Base-by-base conservation (phyloP, 2,888 invertebrate genomes). In the Drosophila setosimentum region DNA sequence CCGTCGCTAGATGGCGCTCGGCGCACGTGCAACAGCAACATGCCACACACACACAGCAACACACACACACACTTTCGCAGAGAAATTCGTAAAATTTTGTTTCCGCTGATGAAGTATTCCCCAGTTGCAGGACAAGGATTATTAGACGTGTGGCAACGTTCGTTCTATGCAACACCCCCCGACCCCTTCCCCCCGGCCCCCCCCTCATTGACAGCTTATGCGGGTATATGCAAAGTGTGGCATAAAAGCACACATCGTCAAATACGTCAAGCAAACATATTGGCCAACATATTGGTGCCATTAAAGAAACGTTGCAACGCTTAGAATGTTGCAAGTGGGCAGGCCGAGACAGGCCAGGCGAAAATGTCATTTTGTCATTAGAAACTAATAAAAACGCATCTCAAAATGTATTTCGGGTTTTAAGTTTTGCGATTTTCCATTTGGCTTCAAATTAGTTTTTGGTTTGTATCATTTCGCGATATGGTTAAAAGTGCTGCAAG, bases 101-200 rank as follows among this genome's bases (percentile, higher is more conserved):
- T 92, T 82, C 91, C 91, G 87, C 91, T 91, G 89, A 91, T 92
- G 90, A 92, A 90, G 89, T 92, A 93, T 92, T 92, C 93, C 92
- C 93, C 80, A 78, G 92, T 71, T 87, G 80, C 86, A 90, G 89
- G 84, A 91, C 91, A 91, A 90, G 91, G 91, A 91, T 91, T 91
- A 91, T 85, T 91, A 90, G 91, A 87, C 91, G 91, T 91, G 90
- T 81, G 83, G 83, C 80, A 80, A 70, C 74, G 55, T 67, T 64
- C 70, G 72, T 65, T 67, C 62, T 73, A 64, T 68, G 61, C 82
- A 21, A 32, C 50, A 27, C 35, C 37, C 30, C n/a, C 6, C n/a
- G n/a, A n/a, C n/a, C n/a, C 18, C 1, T 2, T 21, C 0, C 1
- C 8, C 18, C 10, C 10, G 29, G 29, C 10, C n/a, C 64, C 32